These are phyloP conservation scores for Lagocephalus sceleratus DNA, from an alignment of 2,797 vertebrate genomes.

Conservation along the genomic window DNA sequence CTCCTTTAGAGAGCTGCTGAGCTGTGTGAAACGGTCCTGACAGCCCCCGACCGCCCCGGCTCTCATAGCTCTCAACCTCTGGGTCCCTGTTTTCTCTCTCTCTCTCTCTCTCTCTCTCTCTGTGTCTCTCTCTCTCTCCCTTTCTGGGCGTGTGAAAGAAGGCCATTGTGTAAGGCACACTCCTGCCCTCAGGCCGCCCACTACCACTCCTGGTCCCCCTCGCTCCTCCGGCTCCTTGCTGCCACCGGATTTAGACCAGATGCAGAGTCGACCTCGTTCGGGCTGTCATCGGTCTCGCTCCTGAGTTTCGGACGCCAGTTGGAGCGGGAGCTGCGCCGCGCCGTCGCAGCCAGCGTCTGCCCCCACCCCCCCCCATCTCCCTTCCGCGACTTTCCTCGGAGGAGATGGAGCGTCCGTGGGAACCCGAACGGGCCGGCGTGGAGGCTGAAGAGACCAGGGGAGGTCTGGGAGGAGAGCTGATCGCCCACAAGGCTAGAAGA, in stretches of 20 bases:
- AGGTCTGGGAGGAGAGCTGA: slow-evolving; percentile 77
- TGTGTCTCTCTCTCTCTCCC: slow-evolving; percentile 35
- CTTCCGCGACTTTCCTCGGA: slow-evolving; percentile 62
- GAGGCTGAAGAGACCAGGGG: slow-evolving; percentile 59
- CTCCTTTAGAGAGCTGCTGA: slow-evolving; percentile 71
- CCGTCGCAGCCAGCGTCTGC: slow-evolving; percentile 48
- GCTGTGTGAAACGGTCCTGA: slow-evolving; percentile 63
- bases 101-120: neutral
- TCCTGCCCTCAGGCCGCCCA: slow-evolving; percentile 83
- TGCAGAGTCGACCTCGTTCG: slow-evolving; percentile 76
- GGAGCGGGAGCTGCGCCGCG: slow-evolving; percentile 62
- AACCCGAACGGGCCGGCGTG: slow-evolving; percentile 56
- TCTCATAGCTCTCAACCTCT: slow-evolving; percentile 26
- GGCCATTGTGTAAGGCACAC: slow-evolving; percentile 88
- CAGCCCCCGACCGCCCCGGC: slow-evolving; percentile 47
- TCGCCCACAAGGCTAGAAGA: slow-evolving; percentile 80
- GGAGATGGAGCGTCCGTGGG: slow-evolving; percentile 77
- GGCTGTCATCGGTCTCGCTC: slow-evolving; percentile 79
- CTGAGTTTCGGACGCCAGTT: slow-evolving; percentile 44
- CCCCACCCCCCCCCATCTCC: slow-evolving; percentile 57
- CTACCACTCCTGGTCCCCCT: slow-evolving; percentile 58
- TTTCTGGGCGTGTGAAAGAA: slow-evolving; percentile 77
- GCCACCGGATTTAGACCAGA: slow-evolving; percentile 72
- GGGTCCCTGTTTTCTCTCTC: neutral
- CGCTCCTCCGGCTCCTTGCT: slow-evolving; percentile 45